Evolutionary conservation across 2,888 invertebrate genomes (phyloP).

Genomic region (Pantelozetes paolii): DNA sequence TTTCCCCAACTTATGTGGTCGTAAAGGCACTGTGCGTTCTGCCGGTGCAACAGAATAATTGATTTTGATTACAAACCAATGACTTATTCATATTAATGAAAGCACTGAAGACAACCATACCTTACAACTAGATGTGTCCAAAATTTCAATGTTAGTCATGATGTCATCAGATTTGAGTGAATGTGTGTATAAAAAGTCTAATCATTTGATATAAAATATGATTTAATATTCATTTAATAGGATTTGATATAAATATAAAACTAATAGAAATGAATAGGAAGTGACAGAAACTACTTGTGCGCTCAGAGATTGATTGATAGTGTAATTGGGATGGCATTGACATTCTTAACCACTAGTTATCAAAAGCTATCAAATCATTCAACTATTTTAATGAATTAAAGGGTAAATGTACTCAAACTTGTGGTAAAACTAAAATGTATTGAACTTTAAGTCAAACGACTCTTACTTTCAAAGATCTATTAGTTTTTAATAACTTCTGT

Average conservation of each 20-base stretch:
- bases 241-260: not conserved
- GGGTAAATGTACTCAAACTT: conserved; percentile 22
- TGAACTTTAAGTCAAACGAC: not conserved
- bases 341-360: not conserved
- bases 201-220: not conserved
- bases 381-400: conserved; percentile 15
- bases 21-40: conserved; percentile 47
- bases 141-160: conserved; percentile 69
- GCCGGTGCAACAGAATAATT: not conserved
- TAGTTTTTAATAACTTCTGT: not conserved
- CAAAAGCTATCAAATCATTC: not conserved
- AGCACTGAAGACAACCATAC: conserved; percentile 54
- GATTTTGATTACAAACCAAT: not conserved
- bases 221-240: not conserved
- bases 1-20: conserved; percentile 68
- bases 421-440: too few relatives aligned
- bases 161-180: conserved; percentile 68
- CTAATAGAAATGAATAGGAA: not conserved
- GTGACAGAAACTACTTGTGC: not conserved
- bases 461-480: conserved; percentile 3
- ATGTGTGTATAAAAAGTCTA: conserved; percentile 64
- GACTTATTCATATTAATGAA: not conserved
- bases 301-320: not conserved
- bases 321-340: conserved; percentile 28
- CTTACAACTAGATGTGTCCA: conserved; percentile 70